These are phyloP conservation scores for Chelonus insularis DNA, from an alignment of 1,140 invertebrate species.

Conservation along the genomic window DNA sequence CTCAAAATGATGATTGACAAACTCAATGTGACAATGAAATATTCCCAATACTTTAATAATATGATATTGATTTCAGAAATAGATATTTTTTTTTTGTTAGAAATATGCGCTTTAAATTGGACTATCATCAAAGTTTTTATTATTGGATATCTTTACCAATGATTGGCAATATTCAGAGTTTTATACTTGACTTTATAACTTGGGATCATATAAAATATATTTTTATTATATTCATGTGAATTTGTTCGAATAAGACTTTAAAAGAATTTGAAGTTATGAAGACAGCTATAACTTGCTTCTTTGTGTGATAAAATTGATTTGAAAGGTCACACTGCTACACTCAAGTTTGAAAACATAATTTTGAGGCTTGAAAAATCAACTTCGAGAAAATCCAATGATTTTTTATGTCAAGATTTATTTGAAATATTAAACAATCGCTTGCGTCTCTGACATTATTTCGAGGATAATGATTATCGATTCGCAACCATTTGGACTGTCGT, in stretches of 20 bases:
- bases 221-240: no score
- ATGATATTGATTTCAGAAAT: not conserved
- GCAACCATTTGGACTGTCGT: not conserved
- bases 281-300: no score
- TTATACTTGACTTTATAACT: no score
- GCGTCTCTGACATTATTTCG: not conserved
- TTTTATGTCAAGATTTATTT: not conserved
- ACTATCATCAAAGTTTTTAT: no score
- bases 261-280: no score
- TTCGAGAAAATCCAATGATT: not conserved
- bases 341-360: no score
- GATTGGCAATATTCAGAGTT: no score
- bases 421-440: not conserved
- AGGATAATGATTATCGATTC: slow-evolving; percentile 6
- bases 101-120: not conserved
- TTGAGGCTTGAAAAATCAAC: not conserved
- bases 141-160: no score
- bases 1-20: slow-evolving; percentile 4
- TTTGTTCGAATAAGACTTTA: no score
- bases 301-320: no score
- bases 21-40: not conserved
- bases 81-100: not conserved
- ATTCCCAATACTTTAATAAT: not conserved
- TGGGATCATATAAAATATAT: no score
- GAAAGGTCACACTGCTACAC: no score